Conservation (phyloP, 2,797 vertebrate genomes). For the Tadarida brasiliensis region DNA sequence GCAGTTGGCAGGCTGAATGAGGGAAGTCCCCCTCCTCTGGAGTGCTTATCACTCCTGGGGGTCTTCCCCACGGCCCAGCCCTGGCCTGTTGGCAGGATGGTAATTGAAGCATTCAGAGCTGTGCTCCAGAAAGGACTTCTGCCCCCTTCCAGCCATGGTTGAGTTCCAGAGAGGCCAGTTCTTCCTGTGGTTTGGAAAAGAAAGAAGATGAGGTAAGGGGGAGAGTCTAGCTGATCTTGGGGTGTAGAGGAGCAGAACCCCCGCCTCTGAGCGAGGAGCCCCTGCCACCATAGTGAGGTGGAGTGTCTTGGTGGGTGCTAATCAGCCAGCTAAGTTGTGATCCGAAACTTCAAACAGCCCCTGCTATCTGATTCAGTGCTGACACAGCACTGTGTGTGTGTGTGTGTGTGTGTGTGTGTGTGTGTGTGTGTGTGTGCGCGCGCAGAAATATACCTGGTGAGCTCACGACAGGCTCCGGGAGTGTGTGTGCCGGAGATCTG, state of each 20-base stretch:
- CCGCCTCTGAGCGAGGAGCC: neutral
- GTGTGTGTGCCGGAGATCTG: accelerated
- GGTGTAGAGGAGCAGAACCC: neutral
- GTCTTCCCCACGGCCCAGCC: neutral
- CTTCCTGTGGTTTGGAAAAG: neutral
- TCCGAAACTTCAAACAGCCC: conserved; percentile 37
- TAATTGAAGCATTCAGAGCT: neutral
- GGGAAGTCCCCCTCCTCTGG: neutral
- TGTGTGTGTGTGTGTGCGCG: accelerated
- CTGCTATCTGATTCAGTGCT: conserved; percentile 45
- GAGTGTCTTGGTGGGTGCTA: neutral
- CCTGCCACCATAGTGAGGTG: neutral
- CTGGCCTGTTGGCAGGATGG: neutral
- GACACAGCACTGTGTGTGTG: neutral
- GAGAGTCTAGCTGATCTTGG: neutral
- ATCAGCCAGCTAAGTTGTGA: conserved; percentile 33
- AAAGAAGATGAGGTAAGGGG: neutral
- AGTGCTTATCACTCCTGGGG: neutral
- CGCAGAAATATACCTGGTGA: conserved; percentile 8
- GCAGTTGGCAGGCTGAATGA: neutral
- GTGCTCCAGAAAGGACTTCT: neutral
- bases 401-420: neutral
- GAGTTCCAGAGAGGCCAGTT: neutral
- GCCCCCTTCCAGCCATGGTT: neutral
- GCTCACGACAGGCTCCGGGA: neutral